Percentiles rank a stretch among this genome's conserved stretches.
These are phyloP conservation scores for Polymixis lichenea DNA, from an alignment of 2,888 invertebrate species.

Conservation along the genomic window DNA sequence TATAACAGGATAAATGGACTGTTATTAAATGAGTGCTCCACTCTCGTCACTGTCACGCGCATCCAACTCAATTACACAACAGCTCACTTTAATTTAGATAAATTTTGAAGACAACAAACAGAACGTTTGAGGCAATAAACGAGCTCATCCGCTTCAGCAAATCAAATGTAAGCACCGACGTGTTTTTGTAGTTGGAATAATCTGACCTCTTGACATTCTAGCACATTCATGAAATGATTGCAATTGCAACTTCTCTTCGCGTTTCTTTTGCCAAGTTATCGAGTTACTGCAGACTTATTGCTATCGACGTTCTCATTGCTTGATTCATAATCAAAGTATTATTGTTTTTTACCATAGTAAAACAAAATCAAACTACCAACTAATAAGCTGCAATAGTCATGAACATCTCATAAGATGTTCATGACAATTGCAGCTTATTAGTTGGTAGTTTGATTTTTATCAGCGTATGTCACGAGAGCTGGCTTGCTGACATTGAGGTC, in stretches of 20 bases:
- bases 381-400: too few relatives aligned
- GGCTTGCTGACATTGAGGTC: constrained; percentile 65
- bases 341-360: too few relatives aligned
- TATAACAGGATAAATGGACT: constrained; percentile 43
- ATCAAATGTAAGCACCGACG: constrained; percentile 49
- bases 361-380: too few relatives aligned
- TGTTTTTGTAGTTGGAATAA: constrained; percentile 34
- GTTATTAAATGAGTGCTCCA: constrained; percentile 34
- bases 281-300: constrained; percentile 20
- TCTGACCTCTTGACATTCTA: constrained; percentile 54
- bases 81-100: constrained; percentile 76
- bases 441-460: constrained; percentile 50
- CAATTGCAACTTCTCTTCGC: constrained; percentile 16
- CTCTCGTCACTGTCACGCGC: constrained; percentile 67
- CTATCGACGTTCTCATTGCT: constrained; percentile 12
- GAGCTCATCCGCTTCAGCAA: constrained; percentile 39
- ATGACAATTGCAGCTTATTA: constrained; percentile 6
- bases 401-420: too few relatives aligned
- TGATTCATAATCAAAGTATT: not conserved
- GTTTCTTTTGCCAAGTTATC: constrained; percentile 22
- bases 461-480: constrained; percentile 49
- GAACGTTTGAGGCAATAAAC: constrained; percentile 63
- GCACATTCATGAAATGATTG: constrained; percentile 36
- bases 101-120: constrained; percentile 72
- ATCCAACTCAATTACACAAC: constrained; percentile 71